Evolutionary conservation across 2,113 vertebrate species (phyloP).

Genomic region (Leucosticte australis): DNA sequence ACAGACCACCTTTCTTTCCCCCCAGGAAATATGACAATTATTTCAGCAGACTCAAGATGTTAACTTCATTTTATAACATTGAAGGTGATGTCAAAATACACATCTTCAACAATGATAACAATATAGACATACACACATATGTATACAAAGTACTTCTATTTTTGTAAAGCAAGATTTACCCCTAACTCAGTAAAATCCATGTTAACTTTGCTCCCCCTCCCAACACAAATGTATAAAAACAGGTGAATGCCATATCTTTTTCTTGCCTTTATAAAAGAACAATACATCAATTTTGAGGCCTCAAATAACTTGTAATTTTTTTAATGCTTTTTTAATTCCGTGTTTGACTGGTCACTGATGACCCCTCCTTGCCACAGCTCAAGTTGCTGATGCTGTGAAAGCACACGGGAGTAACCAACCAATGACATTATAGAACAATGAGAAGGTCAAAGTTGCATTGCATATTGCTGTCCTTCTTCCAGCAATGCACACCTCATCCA

Average conservation of each 20-base stretch:
- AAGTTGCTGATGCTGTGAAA: constrained; percentile 51
- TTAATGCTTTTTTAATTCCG: background rate
- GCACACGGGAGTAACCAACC: background rate
- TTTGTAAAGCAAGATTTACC: background rate
- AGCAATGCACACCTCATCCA: background rate
- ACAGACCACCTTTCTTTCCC: background rate
- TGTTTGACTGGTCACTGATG: constrained; percentile 11
- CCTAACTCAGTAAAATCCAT: background rate
- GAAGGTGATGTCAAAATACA: background rate
- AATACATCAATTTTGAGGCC: background rate
- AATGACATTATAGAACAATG: constrained; percentile 47
- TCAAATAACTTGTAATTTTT: background rate
- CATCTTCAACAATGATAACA: background rate
- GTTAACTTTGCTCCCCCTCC: background rate
- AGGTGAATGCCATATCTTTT: background rate
- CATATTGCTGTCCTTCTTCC: constrained; percentile 17
- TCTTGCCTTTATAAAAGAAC: background rate
- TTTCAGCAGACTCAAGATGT: constrained; percentile 14
- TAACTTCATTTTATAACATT: background rate
- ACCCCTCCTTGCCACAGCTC: background rate
- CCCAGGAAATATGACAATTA: constrained; percentile 34
- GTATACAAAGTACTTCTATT: background rate
- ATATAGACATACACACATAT: background rate
- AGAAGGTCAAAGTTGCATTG: constrained; percentile 38
- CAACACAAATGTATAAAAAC: background rate